These are phyloP conservation scores for Lochmaea capreae DNA, from an alignment of 2,888 invertebrate genomes.

Conservation along the genomic window DNA sequence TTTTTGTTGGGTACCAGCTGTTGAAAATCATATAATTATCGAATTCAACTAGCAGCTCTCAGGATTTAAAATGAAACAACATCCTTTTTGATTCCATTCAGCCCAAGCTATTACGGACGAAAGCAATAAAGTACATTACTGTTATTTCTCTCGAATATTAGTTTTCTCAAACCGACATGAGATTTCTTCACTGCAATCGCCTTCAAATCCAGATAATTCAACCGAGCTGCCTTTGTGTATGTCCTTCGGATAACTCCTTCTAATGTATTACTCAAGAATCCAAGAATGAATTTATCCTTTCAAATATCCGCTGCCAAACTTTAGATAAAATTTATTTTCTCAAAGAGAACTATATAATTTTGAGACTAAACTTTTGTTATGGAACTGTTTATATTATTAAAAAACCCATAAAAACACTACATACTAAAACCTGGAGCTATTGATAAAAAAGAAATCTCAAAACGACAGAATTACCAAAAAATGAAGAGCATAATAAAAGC, in stretches of 20 bases:
- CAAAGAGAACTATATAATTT: neutral
- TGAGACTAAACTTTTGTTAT: neutral
- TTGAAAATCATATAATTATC: no score
- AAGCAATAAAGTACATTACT: neutral
- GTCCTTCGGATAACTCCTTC: conserved; percentile 2
- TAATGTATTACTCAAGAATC: conserved; percentile 10
- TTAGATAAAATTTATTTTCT: neutral
- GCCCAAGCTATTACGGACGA: neutral
- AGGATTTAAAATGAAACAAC: no score
- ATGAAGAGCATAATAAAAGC: no score
- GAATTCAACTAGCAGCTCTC: no score
- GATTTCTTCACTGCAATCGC: conserved; percentile 9
- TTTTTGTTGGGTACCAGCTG: no score
- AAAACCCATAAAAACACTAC: no score
- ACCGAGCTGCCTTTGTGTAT: conserved; percentile 5
- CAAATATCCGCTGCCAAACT: conserved; percentile 5
- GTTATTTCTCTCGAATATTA: neutral
- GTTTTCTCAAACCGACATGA: conserved; percentile 7
- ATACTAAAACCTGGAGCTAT: no score
- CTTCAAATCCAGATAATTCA: conserved; percentile 11
- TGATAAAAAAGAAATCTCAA: no score
- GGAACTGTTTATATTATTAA: neutral
- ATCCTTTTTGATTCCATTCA: neutral
- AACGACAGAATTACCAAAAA: no score
- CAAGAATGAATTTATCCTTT: conserved; percentile 4